A percentile compares a stretch with the other conserved stretches of the same genome.
These are phyloP conservation scores for Acholoe squamosa DNA, from an alignment of 2,888 invertebrate genomes.

Conservation along the genomic window DNA sequence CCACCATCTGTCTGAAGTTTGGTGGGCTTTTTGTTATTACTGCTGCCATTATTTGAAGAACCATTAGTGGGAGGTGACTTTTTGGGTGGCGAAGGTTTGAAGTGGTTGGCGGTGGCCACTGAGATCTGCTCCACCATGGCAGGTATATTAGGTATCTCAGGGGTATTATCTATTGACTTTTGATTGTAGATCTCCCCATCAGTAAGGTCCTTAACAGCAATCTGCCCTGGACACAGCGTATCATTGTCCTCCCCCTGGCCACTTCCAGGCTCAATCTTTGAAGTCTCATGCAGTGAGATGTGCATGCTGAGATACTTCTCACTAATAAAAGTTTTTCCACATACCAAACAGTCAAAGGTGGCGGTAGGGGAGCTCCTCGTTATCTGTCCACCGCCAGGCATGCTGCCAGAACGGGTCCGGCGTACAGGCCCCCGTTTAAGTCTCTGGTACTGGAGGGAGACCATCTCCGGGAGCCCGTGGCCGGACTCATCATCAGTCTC, in stretches of 20 bases:
- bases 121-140: slow-evolving; percentile 36
- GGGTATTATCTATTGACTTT: neutral
- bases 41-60: slow-evolving; percentile 25
- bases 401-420: neutral
- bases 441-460: slow-evolving; percentile 29
- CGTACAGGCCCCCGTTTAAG: slow-evolving; percentile 51
- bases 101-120: neutral
- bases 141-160: neutral
- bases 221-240: slow-evolving; percentile 3
- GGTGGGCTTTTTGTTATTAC: slow-evolving; percentile 46
- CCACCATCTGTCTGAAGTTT: slow-evolving; percentile 43
- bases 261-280: slow-evolving; percentile 1
- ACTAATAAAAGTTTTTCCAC: slow-evolving; percentile 68
- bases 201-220: neutral
- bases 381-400: neutral
- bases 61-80: neutral
- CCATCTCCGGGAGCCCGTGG: slow-evolving; percentile 8
- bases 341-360: slow-evolving; percentile 65
- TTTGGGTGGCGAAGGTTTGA: slow-evolving; percentile 29
- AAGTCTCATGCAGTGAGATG: slow-evolving; percentile 68
- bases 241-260: neutral
- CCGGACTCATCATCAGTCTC: slow-evolving; percentile 11
- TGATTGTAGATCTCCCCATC: slow-evolving; percentile 51
- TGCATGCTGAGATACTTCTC: slow-evolving; percentile 73
- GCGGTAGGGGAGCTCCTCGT: neutral